Base-by-base conservation (phyloP, 2,797 vertebrate species). In the Phyllotis vaccarum region DNA sequence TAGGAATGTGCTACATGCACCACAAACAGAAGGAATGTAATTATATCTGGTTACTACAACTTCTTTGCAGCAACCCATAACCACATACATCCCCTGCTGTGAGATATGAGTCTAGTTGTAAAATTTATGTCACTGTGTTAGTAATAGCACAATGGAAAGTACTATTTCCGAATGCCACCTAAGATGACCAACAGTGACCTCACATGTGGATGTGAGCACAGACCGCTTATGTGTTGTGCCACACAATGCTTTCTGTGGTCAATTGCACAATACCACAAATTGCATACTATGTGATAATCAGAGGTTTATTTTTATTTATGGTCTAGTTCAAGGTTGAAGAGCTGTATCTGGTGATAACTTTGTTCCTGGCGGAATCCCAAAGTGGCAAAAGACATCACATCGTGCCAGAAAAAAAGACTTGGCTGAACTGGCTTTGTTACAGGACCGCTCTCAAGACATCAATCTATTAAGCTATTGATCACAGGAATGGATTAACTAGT, bases 1-100 rank as follows among this genome's bases (percentile, higher is more conserved):
- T 37, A 85, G 22, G 49, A 82, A 81, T 89, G 82, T 95, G 94
- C 90, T 80, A 40, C 82, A 66, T 80, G 79, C 13, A 93, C 74
- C 43, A 40, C 56, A 94, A 89, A 74, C 7, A 37, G 88, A 21
- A 89, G 52, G 43, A 85, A 24, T 79, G 85, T 93, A 93, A 82
- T 97, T 94, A 82, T 86, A 91, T 46, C 52, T 89, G 62, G 66
- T 60, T 85, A 79, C 81, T 6, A 13, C 24, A 40, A 14, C 79
- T 27, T 12, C 22, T 58, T 9, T 27, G 90, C n/a, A 92, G 8
- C 58, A 91, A 68, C 74, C 93, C 19, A n/a, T 78, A 64, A 87
- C 46, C 3, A 72, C 22, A 66, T 64, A 46, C 2, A 43, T 49
- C 60, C 64, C 68, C 31, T 19, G 34, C 62, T 40, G 6, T 60